A percentile compares a stretch with the other conserved stretches of the same genome.
Evolutionary conservation across 2,797 vertebrate species (phyloP).

Genomic region (Sebastiscus albofasciatus): DNA sequence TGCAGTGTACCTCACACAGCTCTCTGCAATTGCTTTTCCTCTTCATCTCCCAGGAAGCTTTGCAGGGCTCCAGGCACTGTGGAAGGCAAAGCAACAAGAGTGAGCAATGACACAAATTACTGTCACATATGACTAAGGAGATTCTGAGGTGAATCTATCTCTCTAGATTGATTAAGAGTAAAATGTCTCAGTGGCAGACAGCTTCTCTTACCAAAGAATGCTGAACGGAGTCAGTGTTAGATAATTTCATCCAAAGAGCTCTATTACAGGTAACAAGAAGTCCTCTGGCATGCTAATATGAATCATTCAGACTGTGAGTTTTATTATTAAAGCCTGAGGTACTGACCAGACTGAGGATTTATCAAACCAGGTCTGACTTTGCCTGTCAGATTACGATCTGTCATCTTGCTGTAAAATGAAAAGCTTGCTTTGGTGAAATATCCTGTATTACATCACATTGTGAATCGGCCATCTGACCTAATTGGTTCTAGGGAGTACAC

Average conservation of each 20-base stretch:
- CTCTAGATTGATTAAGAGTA: neutral
- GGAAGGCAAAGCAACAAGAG: slow-evolving; percentile 14
- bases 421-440: neutral
- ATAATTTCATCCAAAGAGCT: neutral
- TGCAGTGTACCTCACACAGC: slow-evolving; percentile 88
- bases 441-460: neutral
- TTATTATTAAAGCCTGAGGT: neutral
- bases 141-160: neutral
- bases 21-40: slow-evolving; percentile 86
- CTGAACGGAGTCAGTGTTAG: neutral
- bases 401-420: neutral
- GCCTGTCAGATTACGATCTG: neutral
- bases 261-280: neutral
- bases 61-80: slow-evolving; percentile 95
- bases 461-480: neutral
- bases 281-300: neutral
- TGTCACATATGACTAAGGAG: neutral
- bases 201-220: neutral
- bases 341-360: neutral
- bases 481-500: neutral
- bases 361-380: neutral
- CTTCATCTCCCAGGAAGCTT: slow-evolving; percentile 86
- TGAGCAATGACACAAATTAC: neutral
- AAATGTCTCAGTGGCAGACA: neutral
- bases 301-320: neutral